Evolutionary conservation across 53 echinoderm and acorn worm genomes (phyloP).

Genomic region (Holothuria leucospilota): DNA sequence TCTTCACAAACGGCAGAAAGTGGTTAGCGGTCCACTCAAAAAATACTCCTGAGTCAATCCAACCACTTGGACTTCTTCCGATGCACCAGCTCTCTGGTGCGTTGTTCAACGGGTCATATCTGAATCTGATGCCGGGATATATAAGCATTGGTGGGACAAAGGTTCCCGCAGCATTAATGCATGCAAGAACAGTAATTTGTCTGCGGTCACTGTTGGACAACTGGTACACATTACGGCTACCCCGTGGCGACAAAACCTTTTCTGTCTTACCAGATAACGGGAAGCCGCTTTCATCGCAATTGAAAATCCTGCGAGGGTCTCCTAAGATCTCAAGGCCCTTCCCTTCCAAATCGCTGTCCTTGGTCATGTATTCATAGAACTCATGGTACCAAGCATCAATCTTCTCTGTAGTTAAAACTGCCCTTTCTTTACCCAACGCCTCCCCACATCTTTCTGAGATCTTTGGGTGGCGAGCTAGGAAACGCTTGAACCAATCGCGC

Average conservation of each 20-base stretch:
- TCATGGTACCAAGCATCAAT: not conserved
- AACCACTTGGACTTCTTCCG: slow-evolving; percentile 36
- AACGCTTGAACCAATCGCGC: not conserved
- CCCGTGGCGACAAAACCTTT: slow-evolving; percentile 17
- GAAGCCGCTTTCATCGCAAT: slow-evolving; percentile 48
- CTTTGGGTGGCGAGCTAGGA: slow-evolving; percentile 11
- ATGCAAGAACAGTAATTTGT: slow-evolving; percentile 35
- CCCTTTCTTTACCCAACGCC: slow-evolving; percentile 30
- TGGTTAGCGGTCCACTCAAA: slow-evolving; percentile 53
- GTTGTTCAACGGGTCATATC: slow-evolving; percentile 30
- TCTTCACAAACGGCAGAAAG: slow-evolving; percentile 12
- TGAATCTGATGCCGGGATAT: slow-evolving; percentile 45
- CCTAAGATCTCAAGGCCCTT: not conserved
- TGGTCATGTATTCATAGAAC: not conserved
- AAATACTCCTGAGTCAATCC: slow-evolving; percentile 49
- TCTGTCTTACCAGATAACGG: slow-evolving; percentile 11
- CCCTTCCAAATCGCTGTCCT: not conserved
- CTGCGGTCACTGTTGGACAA: not conserved
- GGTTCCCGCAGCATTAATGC: slow-evolving; percentile 25
- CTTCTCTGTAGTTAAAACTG: not conserved
- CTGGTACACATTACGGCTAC: slow-evolving; percentile 29
- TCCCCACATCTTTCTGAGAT: not conserved
- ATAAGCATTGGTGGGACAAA: slow-evolving; percentile 37
- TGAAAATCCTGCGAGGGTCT: not conserved
- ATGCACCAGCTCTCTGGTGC: slow-evolving; percentile 36